Evolutionary conservation across 2,888 invertebrate genomes (phyloP).

Genomic region (Drosophila antonietae): DNA sequence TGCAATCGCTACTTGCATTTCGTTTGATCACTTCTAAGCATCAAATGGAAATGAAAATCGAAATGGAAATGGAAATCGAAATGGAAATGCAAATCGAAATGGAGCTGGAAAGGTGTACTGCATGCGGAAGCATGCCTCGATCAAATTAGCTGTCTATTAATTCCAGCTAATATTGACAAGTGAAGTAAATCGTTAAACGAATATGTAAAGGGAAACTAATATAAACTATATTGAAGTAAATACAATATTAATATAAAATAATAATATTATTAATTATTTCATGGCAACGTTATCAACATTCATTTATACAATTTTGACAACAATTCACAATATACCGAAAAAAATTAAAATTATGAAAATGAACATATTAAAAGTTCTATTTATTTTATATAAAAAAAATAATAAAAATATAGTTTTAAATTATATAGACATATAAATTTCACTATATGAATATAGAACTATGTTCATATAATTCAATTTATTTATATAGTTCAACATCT

Average conservation of each 20-base stretch:
- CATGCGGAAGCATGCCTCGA: not conserved
- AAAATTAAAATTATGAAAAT: too few species aligned
- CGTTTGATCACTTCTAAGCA: conserved; percentile 27
- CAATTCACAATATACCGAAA: too few species aligned
- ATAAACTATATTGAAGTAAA: not conserved
- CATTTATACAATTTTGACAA: not conserved
- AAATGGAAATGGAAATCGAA: conserved; percentile 14
- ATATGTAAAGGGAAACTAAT: not conserved
- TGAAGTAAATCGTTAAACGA: too few species aligned
- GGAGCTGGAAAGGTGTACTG: not conserved
- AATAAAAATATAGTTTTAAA: too few species aligned
- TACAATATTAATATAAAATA: not conserved
- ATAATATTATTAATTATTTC: not conserved
- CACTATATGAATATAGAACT: too few species aligned
- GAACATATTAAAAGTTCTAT: too few species aligned
- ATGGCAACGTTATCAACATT: not conserved
- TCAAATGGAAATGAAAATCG: conserved; percentile 12
- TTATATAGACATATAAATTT: too few species aligned
- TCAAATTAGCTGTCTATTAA: conserved; percentile 9
- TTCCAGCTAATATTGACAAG: not conserved
- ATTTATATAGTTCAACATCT: too few species aligned
- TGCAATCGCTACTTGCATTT: conserved; percentile 30
- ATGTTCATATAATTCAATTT: too few species aligned
- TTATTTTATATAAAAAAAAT: too few species aligned
- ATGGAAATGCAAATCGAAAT: conserved; percentile 11